Percentiles rank a stretch among this genome's conserved stretches.
Conservation (phyloP, 2,113 vertebrate genomes). For the Sylvietta virens region DNA sequence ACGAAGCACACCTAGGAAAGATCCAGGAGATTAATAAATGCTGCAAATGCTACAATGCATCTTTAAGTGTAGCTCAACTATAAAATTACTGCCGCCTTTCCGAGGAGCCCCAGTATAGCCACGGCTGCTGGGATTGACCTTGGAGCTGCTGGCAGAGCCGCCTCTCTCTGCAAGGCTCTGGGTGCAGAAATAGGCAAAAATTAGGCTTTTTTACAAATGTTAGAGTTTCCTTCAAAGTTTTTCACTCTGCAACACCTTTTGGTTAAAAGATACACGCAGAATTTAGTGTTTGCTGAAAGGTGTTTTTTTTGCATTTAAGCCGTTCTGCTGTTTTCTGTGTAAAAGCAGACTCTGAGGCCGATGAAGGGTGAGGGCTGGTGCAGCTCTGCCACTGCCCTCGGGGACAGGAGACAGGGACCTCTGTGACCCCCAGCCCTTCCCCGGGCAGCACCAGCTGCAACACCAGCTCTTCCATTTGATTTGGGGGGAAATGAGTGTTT, state of each 20-base stretch:
- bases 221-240: neutral
- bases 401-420: neutral
- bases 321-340: neutral
- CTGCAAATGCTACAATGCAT: neutral
- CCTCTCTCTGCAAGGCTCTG: neutral
- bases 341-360: fast-evolving
- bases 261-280: fast-evolving
- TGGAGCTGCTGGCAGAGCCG: neutral
- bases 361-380: neutral
- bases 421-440: neutral
- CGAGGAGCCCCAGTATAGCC: fast-evolving
- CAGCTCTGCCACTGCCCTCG: neutral
- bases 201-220: neutral
- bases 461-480: neutral
- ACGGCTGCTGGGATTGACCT: fast-evolving
- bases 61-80: neutral
- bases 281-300: neutral
- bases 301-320: neutral
- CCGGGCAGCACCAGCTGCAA: neutral
- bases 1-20: fast-evolving
- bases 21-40: neutral
- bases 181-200: neutral
- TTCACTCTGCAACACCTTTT: neutral
- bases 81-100: fast-evolving
- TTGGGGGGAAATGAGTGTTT: neutral